A percentile compares a stretch with the other conserved stretches of the same genome.
Evolutionary conservation across 2,888 invertebrate species (phyloP).

Genomic region (Scaptomyza parva): DNA sequence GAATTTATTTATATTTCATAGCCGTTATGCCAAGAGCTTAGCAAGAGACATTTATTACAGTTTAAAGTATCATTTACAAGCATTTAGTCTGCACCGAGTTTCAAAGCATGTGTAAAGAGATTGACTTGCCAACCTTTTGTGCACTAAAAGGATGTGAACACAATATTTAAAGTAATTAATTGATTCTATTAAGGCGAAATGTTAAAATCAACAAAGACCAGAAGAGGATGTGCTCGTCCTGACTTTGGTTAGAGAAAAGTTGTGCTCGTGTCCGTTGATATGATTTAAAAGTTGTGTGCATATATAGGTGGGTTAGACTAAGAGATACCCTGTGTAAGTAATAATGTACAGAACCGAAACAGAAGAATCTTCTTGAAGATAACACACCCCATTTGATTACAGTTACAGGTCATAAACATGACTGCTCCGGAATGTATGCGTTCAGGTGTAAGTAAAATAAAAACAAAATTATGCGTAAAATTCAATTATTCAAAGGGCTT

Average conservation of each 20-base stretch:
- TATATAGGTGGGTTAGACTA: not conserved
- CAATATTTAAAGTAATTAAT: slow-evolving; percentile 49
- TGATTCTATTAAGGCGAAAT: slow-evolving; percentile 64
- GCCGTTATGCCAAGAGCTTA: not conserved
- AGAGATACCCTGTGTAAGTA: not conserved
- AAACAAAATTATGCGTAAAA: slow-evolving; percentile 56
- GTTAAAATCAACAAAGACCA: slow-evolving; percentile 54
- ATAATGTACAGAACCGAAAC: not conserved
- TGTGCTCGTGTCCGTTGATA: slow-evolving; percentile 2
- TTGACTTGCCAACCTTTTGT: slow-evolving; percentile 2
- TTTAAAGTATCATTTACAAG: slow-evolving; percentile 4
- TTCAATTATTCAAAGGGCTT: slow-evolving; percentile 70
- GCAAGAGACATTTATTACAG: not conserved
- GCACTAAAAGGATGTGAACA: slow-evolving; percentile 30
- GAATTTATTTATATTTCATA: not conserved
- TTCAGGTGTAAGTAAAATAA: slow-evolving; percentile 30
- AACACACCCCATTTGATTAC: too few relatives aligned
- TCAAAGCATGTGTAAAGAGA: not conserved
- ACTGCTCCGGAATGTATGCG: not conserved
- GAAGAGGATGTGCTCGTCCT: slow-evolving; percentile 19
- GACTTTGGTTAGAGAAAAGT: slow-evolving; percentile 26
- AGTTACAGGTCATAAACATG: not conserved
- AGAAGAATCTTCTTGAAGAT: too few relatives aligned
- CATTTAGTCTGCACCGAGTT: too few relatives aligned
- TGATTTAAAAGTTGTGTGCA: not conserved